Evolutionary conservation across 2,113 vertebrate genomes (phyloP).

Genomic region (Thryonomys swinderianus): DNA sequence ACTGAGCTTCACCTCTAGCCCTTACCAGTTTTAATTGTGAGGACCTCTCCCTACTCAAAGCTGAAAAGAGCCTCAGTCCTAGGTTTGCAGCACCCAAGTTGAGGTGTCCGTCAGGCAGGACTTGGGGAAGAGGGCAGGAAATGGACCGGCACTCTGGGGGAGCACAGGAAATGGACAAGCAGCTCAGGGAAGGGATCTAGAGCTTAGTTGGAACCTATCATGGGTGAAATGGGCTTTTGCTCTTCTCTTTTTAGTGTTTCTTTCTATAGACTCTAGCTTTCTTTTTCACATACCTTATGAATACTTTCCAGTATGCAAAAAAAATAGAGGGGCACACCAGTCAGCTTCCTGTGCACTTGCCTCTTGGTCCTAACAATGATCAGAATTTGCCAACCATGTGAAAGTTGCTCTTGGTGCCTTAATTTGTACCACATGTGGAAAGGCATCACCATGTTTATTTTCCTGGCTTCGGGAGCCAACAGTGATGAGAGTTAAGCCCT

Average conservation of each 20-base stretch:
- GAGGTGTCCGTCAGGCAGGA: neutral
- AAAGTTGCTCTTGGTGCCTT: neutral
- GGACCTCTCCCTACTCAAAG: neutral
- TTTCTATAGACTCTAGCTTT: neutral
- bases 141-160: neutral
- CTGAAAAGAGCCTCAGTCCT: neutral
- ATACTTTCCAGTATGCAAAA: neutral
- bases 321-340: neutral
- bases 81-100: neutral
- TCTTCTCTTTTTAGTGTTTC: neutral
- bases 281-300: neutral
- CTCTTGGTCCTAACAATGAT: neutral
- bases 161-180: neutral
- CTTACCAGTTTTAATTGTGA: neutral
- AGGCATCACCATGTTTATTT: neutral
- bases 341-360: too few relatives aligned
- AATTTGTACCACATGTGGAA: neutral
- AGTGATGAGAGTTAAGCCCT: neutral
- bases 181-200: neutral
- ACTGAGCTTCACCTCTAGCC: neutral
- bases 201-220: neutral
- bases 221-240: neutral
- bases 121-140: neutral
- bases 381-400: neutral
- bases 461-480: neutral